A percentile compares a stretch with the other conserved stretches of the same genome.
Conservation (phyloP, 2,113 vertebrate species). For the Chaetura pelagica region DNA sequence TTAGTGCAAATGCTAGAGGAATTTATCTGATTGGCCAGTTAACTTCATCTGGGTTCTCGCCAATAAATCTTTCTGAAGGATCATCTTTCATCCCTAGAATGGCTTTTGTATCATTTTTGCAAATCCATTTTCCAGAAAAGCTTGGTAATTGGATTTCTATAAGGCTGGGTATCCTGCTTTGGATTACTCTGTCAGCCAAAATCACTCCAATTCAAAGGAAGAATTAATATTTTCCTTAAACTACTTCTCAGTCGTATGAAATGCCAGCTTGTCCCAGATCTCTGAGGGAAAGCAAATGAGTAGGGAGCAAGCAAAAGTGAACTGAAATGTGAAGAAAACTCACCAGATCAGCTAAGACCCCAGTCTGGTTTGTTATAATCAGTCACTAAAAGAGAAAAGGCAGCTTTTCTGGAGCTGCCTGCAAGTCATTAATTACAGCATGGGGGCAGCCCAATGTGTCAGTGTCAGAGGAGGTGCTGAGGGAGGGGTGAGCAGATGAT, state of each 20-base stretch:
- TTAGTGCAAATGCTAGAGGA: not conserved
- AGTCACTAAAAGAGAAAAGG: not conserved
- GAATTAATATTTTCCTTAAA: not conserved
- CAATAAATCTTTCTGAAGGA: not conserved
- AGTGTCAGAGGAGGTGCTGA: not conserved
- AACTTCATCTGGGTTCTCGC: not conserved
- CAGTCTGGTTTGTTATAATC: not conserved
- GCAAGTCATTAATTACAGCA: not conserved
- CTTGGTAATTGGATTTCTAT: not conserved
- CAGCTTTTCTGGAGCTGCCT: not conserved
- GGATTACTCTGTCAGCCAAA: not conserved
- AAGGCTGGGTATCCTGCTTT: not conserved
- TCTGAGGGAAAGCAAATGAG: not conserved
- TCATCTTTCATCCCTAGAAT: not conserved
- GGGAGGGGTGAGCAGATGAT: not conserved
- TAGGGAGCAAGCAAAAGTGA: not conserved
- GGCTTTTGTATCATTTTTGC: not conserved
- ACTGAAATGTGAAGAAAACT: not conserved
- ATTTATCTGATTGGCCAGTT: constrained; percentile 12
- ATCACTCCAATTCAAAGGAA: not conserved
- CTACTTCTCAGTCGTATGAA: not conserved
- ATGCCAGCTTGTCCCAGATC: not conserved
- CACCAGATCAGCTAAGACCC: not conserved
- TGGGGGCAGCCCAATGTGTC: not conserved
- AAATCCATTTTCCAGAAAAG: not conserved